Conservation (phyloP, 2,888 invertebrate genomes). For the Ophioninae sp. region DNA sequence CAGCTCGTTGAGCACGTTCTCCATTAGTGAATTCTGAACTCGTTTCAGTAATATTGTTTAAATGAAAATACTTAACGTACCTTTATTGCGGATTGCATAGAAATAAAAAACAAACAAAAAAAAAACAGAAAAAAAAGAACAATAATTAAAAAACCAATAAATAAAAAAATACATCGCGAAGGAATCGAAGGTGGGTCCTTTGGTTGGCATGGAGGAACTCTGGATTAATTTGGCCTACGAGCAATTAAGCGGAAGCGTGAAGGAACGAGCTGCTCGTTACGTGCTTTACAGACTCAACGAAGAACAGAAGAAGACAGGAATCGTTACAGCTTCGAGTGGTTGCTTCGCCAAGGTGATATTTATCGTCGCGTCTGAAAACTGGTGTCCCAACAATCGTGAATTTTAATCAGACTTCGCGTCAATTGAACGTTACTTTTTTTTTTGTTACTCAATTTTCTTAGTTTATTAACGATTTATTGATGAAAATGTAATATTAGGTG, state of each 20-base stretch:
- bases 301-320: constrained; percentile 36
- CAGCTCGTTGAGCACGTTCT: constrained; percentile 60
- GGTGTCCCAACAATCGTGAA: neutral
- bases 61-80: constrained; percentile 9
- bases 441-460: too few relatives aligned
- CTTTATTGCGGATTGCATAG: neutral
- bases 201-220: constrained; percentile 47
- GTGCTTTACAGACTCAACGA: constrained; percentile 36
- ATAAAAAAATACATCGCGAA: neutral
- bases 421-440: too few relatives aligned
- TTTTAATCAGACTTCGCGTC: too few relatives aligned
- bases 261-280: constrained; percentile 45
- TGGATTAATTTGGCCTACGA: constrained; percentile 47
- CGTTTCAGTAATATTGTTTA: constrained; percentile 10
- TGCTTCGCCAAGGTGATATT: constrained; percentile 42
- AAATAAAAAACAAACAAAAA: constrained; percentile 22
- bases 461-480: too few relatives aligned
- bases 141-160: too few relatives aligned
- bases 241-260: constrained; percentile 46
- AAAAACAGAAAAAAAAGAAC: too few relatives aligned
- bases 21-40: constrained; percentile 48
- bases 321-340: constrained; percentile 42
- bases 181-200: constrained; percentile 44
- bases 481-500: too few relatives aligned
- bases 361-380: neutral